Base-by-base conservation (phyloP, 2,888 invertebrate species). In the Drosophila subsilvestris region DNA sequence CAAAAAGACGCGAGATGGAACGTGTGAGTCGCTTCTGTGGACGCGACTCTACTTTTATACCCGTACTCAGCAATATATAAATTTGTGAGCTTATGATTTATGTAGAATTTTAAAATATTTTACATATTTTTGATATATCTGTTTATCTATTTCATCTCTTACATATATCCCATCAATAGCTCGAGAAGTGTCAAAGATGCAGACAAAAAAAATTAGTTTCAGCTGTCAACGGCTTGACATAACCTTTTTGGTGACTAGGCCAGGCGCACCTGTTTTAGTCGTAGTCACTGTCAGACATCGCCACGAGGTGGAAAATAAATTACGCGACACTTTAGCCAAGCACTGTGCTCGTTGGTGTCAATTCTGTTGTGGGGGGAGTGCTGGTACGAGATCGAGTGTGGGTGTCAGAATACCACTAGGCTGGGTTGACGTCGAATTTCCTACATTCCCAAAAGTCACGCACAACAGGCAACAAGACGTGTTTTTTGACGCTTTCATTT, bases 201-300 rank as follows among this genome's bases (percentile, higher is more conserved):
- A 5, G 3, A 4, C 5, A 56, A 56, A 63, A 61, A 65, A 73
- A 73, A 73, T 73, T 61, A 66, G 73, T 70, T 71, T 70, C 47
- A 43, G 32, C 62, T 70, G 70, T 70, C 70, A 71, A 37, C 72
- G 50, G 53, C 72, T 71, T 71, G 62, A 53, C 72, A 62, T 5
- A 71, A 44, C 63, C 62, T 42, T 42, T 71, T 56, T 25, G 25
- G 47, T 56, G 62, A 61, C 42, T 44, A n/a, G 37, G 57, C 20
- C 56, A 37, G 12, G 25, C 17, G 12, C 10, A 32, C 8, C 25
- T 20, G 17, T 12, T 54, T 43, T 48, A 20, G 43, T 61, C 12
- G 32, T 25, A 32, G 66, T 57, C n/a, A n/a, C n/a, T 76, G 76
- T 76, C 76, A 76, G 72, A 56, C 59, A 68, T 48, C 62, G 59